Evolutionary conservation across 2,888 invertebrate species (phyloP), one percentile per base, ranked within the genome.

Genomic region (Pantelozetes paolii): DNA sequence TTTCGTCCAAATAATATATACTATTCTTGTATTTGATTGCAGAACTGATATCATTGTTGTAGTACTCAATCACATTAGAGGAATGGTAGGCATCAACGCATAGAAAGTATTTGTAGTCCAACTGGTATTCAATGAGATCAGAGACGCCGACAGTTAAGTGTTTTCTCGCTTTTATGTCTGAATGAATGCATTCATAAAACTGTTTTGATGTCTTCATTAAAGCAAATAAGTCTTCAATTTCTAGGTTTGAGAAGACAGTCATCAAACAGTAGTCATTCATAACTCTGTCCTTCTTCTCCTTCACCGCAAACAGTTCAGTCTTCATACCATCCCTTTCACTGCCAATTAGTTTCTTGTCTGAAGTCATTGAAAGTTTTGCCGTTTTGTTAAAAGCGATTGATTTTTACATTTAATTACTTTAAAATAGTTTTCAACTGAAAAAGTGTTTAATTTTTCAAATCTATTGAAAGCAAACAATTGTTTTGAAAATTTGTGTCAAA

Each of bases 181-280:
- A n/a, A 11, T 20, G 62, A 64, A 64, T 64, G 15, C 62, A 64
- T 5, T 64, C 20, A 2, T 2, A 20, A 20, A 64, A 64, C 36
- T 64, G 62, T 20, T 64, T 11, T 0, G 36, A 64, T 0, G 36
- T 11, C 20, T 15, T 40, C 18, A 36, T 15, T n/a, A 1, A 36
- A 11, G 13, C 8, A 11, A 64, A 64, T 2, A 64, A n/a, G n/a
- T 36, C 36, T 64, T 36, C 1, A 2, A 36, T 64, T 8, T 64
- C 62, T 1, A 20, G 0, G 18, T 36, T 20, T 11, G 32, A 32
- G 9, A 64, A 64, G 6, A 64, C 36, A 20, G 32, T 36, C 62
- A 64, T 64, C 2, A 64, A 36, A 36, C 32, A 36, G 36, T 64
- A 64, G 30, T 64, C 62, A 40, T 36, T 64, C 18, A 40, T 3